Base-by-base conservation (phyloP, 37 sponge, comb jelly and placozoan species). In the Chondrilla cf. caribensis region DNA sequence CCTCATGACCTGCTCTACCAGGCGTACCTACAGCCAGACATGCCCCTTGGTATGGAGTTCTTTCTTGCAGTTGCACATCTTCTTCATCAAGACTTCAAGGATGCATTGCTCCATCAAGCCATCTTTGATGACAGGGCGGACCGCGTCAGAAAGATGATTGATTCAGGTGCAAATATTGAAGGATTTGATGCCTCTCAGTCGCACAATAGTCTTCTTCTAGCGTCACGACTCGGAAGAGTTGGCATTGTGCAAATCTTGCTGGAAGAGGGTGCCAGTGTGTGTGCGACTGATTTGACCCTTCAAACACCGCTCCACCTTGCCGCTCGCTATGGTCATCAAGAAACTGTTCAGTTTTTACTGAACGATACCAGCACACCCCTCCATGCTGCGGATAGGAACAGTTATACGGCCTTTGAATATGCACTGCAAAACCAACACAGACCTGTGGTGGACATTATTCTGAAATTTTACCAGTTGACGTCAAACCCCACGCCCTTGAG, bases 301-400 rank as follows among this genome's bases (percentile, higher is more conserved):
- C 76, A 73, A 38, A 43, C 76, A 42, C 76, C 76, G 6, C 41
- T 73, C n/a, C 76, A 73, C 76, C 24, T 73, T n/a, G 76, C 76
- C 40, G 76, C 76, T 36, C 41, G 43, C 7, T 6, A 15, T 2
- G 38, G 76, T 39, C 44, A 42, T 18, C 15, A 40, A 19, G 76
- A 38, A 37, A 73, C 44, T 43, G 76, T 73, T 1, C 38, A 32
- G 3, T 24, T 41, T 11, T 37, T 73, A 24, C 76, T 73, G 21
- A n/a, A 38, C 43, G 41, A 18, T 25, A 3, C 7, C 21, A 24
- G 19, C 1, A 22, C 18, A 36, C 42, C 39, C 21, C 25, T 73
- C 41, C 38, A 73, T 73, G 76, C 41, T 11, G 6, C 40, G 22
- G 44, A 42, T 14, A 73, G 21, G 36, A 42, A 38, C 18, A 37